A percentile compares a stretch with the other conserved stretches of the same genome.
These are phyloP conservation scores for Cyanoramphus novaezelandiae DNA, from an alignment of 2,113 vertebrate genomes.

Conservation along the genomic window DNA sequence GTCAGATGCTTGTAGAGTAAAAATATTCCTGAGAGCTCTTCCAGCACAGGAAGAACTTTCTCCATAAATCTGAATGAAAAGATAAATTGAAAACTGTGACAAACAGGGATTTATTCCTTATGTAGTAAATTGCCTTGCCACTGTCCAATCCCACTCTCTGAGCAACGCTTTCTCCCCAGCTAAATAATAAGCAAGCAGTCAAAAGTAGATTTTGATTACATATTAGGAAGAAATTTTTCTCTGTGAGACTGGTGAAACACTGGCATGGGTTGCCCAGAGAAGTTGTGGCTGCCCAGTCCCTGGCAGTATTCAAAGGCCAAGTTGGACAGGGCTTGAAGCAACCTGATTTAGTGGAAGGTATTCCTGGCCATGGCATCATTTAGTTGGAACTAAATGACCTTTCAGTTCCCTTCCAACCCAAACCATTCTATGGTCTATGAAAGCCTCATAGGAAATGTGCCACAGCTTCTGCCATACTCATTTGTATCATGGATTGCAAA, in stretches of 20 bases:
- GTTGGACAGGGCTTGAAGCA: background rate
- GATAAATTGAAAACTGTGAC: conserved; percentile 37
- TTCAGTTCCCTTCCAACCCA: background rate
- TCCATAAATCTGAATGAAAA: conserved; percentile 86
- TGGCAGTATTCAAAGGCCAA: background rate
- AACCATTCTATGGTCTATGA: background rate
- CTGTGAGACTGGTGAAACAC: background rate
- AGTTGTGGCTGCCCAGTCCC: background rate
- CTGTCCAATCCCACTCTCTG: background rate
- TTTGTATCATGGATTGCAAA: background rate
- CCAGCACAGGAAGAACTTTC: conserved; percentile 94
- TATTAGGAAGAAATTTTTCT: background rate
- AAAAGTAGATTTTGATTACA: background rate
- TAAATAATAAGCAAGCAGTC: background rate
- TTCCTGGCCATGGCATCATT: background rate
- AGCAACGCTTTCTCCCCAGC: background rate
- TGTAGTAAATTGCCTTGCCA: background rate
- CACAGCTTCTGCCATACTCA: background rate
- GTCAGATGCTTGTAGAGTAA: conserved; percentile 90
- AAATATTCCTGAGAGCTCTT: conserved; percentile 89
- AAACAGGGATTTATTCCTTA: background rate
- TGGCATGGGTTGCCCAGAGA: background rate
- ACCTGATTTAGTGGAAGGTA: background rate
- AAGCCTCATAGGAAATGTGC: background rate
- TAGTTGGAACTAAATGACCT: background rate